Evolutionary conservation across 1,140 invertebrate species (phyloP), one percentile per base, ranked within the genome.

Genomic region (Drosophila funebris): DNA sequence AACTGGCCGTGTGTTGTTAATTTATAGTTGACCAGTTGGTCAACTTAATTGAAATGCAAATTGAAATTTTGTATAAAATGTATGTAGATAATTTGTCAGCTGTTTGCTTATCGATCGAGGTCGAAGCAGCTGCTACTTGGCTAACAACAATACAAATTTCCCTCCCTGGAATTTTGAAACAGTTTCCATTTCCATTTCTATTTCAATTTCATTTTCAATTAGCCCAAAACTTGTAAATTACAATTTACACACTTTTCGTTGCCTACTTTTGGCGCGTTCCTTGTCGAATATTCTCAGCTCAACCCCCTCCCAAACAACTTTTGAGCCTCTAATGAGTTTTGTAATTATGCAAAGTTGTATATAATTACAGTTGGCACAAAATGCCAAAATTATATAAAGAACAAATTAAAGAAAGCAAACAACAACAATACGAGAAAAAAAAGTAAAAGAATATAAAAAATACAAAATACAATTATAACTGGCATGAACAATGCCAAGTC

Each of bases 281-380:
- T n/a, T n/a, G n/a, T 27, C 7, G 4, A 27, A n/a, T 44, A 43
- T 36, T 27, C 22, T 4, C 14, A 9, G 33, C 31, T 8, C 11
- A 14, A 39, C 2, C 20, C 11, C n/a, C n/a, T n/a, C n/a, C n/a
- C n/a, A n/a, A n/a, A 18, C 14, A 52, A 68, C 52, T 16, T 73
- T 80, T 62, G 33, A n/a, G n/a, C 39, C 57, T 39, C 60, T 84
- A 84, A 84, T 84, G 73, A 77, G 77, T 87, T 81, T 85, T 70
- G 77, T 80, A 77, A 87, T 84, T 81, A 87, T 61, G 56, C 63
- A 78, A 82, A 83, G 61, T 84, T 71, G 41, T 83, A 62, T 67
- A 69, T 63, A 67, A 78, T 78, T 78, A 74, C 50, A 54, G 70
- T 43, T 63, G 61, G 60, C 56, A 46, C 39, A 53, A 72, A 33